Percentiles rank a stretch among this genome's conserved stretches.
phyloP scores from a whole-genome alignment of 2,888 invertebrate species.

The Byasa hedistus region DNA sequence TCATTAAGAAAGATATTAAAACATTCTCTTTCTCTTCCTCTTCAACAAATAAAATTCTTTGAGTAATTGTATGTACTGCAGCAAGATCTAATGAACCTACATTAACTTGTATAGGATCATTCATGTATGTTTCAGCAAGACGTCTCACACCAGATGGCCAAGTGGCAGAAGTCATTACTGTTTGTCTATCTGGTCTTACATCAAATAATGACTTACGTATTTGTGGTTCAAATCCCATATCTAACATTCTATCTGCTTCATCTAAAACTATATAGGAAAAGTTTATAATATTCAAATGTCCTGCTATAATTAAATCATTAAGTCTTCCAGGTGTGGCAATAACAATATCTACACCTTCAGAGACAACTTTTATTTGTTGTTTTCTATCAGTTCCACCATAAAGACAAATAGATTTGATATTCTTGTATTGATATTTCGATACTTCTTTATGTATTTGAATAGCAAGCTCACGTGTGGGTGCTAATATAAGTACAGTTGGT shows the following conservation, averaged over 20 bases:
- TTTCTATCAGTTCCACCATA: conserved; percentile 94
- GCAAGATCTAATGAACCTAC: conserved; percentile 94
- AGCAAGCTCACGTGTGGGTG: conserved; percentile 96
- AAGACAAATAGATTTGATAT: conserved; percentile 93
- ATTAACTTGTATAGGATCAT: conserved; percentile 92
- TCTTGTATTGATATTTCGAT: conserved; percentile 91
- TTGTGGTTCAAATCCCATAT: conserved; percentile 93
- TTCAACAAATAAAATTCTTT: conserved; percentile 86
- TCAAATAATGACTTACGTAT: conserved; percentile 90
- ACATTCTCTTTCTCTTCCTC: conserved; percentile 84
- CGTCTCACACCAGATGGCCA: conserved; percentile 95
- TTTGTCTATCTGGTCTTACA: conserved; percentile 93
- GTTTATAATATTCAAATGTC: conserved; percentile 85
- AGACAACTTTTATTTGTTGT: conserved; percentile 87
- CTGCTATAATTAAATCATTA: conserved; percentile 90
- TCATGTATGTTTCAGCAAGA: conserved; percentile 92
- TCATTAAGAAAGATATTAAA: conserved; percentile 84
- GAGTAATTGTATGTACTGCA: conserved; percentile 92
- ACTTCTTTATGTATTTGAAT: conserved; percentile 96
- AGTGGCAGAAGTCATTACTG: conserved; percentile 98
- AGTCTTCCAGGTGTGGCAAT: conserved; percentile 97
- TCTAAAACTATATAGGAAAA: conserved; percentile 95
- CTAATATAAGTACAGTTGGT: conserved; percentile 92
- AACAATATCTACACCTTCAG: conserved; percentile 93
- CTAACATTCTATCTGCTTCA: conserved; percentile 94